Evolutionary conservation across 2,888 invertebrate species (phyloP).

Genomic region (Conistra vaccinii): DNA sequence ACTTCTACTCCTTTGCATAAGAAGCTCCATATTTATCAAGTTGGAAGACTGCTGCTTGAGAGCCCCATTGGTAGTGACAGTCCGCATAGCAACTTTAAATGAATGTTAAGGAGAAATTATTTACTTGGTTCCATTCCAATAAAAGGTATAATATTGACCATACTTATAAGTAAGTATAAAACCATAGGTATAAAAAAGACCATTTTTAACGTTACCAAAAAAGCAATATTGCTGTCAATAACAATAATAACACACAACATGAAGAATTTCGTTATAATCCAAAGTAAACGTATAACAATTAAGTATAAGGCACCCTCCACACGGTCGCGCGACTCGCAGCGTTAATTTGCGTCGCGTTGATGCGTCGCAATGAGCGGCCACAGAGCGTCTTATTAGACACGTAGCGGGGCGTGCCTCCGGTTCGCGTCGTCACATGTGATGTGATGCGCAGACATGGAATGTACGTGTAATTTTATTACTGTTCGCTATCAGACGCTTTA

Average conservation of each 20-base stretch:
- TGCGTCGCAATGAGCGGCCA: constrained; percentile 80
- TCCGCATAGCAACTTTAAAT: background rate
- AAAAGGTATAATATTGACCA: too few relatives aligned
- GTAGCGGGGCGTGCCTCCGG: constrained; percentile 82
- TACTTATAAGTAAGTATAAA: too few relatives aligned
- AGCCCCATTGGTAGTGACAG: background rate
- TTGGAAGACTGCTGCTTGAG: background rate
- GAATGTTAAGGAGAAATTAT: background rate
- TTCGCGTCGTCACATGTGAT: constrained; percentile 77
- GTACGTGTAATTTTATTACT: constrained; percentile 63
- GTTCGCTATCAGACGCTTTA: constrained; percentile 42
- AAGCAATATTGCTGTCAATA: background rate
- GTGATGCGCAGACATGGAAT: constrained; percentile 73
- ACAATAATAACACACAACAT: constrained; percentile 6
- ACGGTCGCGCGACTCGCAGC: constrained; percentile 73
- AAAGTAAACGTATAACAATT: constrained; percentile 58
- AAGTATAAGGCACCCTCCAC: constrained; percentile 69
- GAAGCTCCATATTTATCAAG: constrained; percentile 15
- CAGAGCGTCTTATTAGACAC: constrained; percentile 87
- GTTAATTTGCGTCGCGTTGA: constrained; percentile 82
- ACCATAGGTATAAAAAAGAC: too few relatives aligned
- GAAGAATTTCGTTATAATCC: constrained; percentile 24
- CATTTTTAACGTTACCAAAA: background rate
- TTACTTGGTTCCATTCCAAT: too few relatives aligned
- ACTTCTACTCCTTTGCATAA: constrained; percentile 14